phyloP scores from a whole-genome alignment of 1,140 invertebrate genomes.

The Anadara kagoshimensis region DNA sequence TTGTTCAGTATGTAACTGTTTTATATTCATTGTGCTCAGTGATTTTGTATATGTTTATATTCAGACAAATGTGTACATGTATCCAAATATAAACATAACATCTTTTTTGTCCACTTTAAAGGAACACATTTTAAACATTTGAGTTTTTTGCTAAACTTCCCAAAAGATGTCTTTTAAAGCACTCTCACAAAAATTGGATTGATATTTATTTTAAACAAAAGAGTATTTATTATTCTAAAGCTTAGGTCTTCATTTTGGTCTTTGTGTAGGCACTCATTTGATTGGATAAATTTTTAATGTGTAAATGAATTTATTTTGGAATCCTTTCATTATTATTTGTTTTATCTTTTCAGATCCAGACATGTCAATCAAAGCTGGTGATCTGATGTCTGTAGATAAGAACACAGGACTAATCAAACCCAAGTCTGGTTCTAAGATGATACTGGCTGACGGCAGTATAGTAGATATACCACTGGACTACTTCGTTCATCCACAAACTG shows the following conservation, averaged over 20 bases:
- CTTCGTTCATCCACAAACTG: constrained; percentile 69
- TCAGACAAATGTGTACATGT: too few species aligned
- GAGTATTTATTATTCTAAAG: too few species aligned
- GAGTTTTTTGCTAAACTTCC: too few species aligned
- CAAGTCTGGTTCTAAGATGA: constrained; percentile 56
- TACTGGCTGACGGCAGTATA: constrained; percentile 56
- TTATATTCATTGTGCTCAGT: too few species aligned
- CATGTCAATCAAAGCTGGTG: constrained; percentile 38
- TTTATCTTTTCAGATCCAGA: constrained; percentile 36
- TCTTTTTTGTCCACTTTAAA: neutral
- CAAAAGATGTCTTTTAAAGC: neutral
- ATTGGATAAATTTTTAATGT: neutral
- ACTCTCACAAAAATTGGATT: neutral
- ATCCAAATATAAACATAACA: neutral
- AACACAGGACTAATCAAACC: constrained; percentile 62
- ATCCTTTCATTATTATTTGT: neutral
- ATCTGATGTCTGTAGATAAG: constrained; percentile 51
- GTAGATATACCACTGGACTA: constrained; percentile 52
- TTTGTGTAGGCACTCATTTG: too few species aligned
- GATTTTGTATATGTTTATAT: too few species aligned
- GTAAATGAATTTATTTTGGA: neutral
- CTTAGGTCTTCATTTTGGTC: too few species aligned
- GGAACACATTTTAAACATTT: too few species aligned
- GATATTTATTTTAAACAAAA: too few species aligned
- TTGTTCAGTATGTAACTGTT: constrained; percentile 48